Conservation (phyloP, 2,888 invertebrate genomes). For the Euplexia lucipara region DNA sequence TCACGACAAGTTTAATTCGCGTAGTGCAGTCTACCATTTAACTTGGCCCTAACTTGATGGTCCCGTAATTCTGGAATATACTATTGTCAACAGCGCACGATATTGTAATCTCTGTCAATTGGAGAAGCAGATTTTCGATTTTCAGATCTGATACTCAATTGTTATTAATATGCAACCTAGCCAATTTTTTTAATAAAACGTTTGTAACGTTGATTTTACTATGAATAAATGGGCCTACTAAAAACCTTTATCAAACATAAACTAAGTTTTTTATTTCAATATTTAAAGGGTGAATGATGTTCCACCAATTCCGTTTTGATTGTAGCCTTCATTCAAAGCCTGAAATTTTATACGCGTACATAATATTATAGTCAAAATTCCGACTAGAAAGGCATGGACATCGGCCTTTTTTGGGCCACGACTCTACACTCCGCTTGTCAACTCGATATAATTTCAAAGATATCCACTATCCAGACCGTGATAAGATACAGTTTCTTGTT, state of each 20-base stretch:
- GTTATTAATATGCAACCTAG: not conserved
- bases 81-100: conserved; percentile 37
- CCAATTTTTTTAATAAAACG: not conserved
- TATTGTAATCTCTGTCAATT: conserved; percentile 12
- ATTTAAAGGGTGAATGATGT: not conserved
- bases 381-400: too few relatives aligned
- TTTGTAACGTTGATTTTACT: not conserved
- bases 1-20: conserved; percentile 60
- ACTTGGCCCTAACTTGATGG: conserved; percentile 62
- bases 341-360: not conserved
- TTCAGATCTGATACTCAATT: not conserved
- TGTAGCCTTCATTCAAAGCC: not conserved
- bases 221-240: not conserved
- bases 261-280: not conserved
- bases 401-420: too few relatives aligned
- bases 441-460: too few relatives aligned
- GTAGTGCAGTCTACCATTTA: conserved; percentile 62
- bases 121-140: not conserved
- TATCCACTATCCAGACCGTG: too few relatives aligned
- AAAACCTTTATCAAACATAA: not conserved
- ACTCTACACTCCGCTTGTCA: too few relatives aligned
- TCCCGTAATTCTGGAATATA: conserved; percentile 44
- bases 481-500: too few relatives aligned
- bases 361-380: too few relatives aligned
- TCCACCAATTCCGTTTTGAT: not conserved